Percentiles rank a stretch among this genome's conserved stretches.
Evolutionary conservation across 2,888 invertebrate genomes (phyloP).

Genomic region (Hypena proboscidalis): DNA sequence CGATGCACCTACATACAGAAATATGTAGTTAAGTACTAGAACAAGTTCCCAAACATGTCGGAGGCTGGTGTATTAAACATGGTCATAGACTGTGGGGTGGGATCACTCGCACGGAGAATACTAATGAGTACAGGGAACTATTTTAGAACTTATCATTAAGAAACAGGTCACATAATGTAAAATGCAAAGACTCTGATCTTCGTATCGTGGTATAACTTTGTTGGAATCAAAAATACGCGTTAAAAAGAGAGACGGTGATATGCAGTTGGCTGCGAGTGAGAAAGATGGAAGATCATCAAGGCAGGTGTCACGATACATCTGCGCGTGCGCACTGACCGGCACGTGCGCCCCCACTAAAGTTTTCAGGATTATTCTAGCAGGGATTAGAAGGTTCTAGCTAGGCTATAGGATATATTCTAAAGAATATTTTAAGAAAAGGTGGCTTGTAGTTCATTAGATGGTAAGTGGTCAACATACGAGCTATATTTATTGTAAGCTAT

Average conservation of each 20-base stretch:
- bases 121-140: constrained; percentile 71
- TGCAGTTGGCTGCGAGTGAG: constrained; percentile 50
- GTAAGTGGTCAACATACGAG: no score
- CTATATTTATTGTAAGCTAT: no score
- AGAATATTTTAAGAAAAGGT: no score
- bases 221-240: constrained; percentile 72
- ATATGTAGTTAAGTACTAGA: constrained; percentile 49
- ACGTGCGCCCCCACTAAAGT: constrained; percentile 70
- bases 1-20: constrained; percentile 47
- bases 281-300: constrained; percentile 62
- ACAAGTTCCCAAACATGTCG: constrained; percentile 66
- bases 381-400: constrained; percentile 18
- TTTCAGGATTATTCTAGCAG: constrained; percentile 54
- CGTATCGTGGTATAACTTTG: constrained; percentile 59
- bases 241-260: constrained; percentile 58
- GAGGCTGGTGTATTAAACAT: constrained; percentile 61
- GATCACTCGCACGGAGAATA: constrained; percentile 63
- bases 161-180: constrained; percentile 79
- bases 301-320: constrained; percentile 82
- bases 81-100: constrained; percentile 63
- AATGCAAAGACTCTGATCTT: constrained; percentile 68
- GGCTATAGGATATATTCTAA: no score
- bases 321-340: constrained; percentile 76
- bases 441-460: no score
- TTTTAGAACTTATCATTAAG: constrained; percentile 75